Conservation (phyloP, 2,797 vertebrate species). For the Sitta carolinensis region DNA sequence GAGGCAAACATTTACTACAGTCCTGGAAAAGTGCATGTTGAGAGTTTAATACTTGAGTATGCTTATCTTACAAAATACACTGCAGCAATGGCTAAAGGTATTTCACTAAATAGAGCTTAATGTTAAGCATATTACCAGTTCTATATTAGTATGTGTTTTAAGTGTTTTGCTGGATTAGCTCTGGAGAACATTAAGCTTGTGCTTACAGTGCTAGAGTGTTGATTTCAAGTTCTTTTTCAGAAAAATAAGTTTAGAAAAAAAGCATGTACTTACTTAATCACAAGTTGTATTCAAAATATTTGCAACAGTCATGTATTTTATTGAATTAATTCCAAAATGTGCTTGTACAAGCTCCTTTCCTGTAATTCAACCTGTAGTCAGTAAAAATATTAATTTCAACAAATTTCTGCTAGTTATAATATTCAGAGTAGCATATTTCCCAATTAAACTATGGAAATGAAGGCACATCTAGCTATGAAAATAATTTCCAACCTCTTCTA, state of each 20-base stretch:
- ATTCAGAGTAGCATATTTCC: not conserved
- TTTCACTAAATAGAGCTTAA: conserved; percentile 23
- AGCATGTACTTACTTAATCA: not conserved
- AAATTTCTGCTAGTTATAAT: not conserved
- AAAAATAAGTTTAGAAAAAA: not conserved
- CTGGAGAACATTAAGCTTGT: not conserved
- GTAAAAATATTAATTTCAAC: not conserved
- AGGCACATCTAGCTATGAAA: not conserved
- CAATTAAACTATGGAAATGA: not conserved
- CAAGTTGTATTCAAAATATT: not conserved
- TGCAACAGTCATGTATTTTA: not conserved
- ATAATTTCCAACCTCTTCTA: not conserved
- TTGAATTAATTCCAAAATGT: not conserved
- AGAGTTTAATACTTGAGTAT: conserved; percentile 21
- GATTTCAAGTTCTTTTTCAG: not conserved
- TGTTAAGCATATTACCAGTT: conserved; percentile 40
- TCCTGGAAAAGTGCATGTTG: conserved; percentile 7
- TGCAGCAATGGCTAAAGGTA: not conserved
- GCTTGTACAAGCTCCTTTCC: not conserved
- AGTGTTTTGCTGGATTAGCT: conserved; percentile 17
- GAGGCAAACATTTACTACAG: conserved; percentile 24
- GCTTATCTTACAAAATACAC: conserved; percentile 26
- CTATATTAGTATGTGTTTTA: conserved; percentile 22
- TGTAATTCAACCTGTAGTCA: not conserved
- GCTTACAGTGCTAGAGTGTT: not conserved